These are phyloP conservation scores for Cerastis leucographa DNA, from an alignment of 2,888 invertebrate species.

Conservation along the genomic window DNA sequence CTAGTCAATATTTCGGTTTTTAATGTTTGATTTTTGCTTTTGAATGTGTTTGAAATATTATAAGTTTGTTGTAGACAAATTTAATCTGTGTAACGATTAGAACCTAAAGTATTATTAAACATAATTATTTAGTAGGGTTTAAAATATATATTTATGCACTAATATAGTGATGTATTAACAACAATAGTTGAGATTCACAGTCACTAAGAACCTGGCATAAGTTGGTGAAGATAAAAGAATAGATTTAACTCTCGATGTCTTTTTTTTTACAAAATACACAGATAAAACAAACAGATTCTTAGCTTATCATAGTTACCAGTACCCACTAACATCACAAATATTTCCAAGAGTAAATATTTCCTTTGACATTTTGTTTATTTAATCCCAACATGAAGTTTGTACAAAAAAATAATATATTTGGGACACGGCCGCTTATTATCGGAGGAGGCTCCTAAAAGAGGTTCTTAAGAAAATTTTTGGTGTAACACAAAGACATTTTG, in stretches of 20 bases:
- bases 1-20: constrained; percentile 73
- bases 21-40: constrained; percentile 70
- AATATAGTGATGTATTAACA: neutral
- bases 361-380: constrained; percentile 58
- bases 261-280: neutral
- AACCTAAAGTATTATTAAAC: neutral
- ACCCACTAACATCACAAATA: constrained; percentile 24
- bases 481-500: constrained; percentile 71
- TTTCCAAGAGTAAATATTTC: constrained; percentile 45
- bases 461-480: constrained; percentile 62
- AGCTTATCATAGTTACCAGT: neutral
- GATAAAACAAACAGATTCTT: constrained; percentile 12
- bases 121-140: neutral
- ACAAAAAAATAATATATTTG: constrained; percentile 53
- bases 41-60: neutral
- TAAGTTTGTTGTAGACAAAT: neutral
- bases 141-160: neutral
- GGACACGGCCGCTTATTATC: constrained; percentile 62
- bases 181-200: neutral
- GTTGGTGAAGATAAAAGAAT: neutral
- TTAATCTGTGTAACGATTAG: neutral
- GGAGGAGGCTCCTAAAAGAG: constrained; percentile 51
- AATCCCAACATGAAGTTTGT: constrained; percentile 46
- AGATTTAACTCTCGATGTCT: neutral
- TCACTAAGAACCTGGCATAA: neutral